phyloP scores from a whole-genome alignment of 2,888 invertebrate species.

The Capitulum mitella region DNA sequence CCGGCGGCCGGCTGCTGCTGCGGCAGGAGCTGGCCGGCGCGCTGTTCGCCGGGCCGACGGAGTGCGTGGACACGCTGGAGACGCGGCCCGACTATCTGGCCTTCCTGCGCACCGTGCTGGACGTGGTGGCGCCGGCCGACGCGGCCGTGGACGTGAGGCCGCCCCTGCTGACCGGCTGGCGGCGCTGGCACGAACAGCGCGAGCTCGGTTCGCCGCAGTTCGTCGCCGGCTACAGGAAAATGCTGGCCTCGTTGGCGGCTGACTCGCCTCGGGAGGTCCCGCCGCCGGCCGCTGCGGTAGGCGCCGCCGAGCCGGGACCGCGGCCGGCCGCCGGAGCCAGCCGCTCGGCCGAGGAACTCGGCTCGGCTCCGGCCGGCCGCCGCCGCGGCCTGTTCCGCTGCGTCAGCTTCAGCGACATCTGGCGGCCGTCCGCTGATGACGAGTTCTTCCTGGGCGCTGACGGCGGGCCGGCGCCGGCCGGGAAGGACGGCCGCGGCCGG shows the following conservation, averaged over 20 bases:
- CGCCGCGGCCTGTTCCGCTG: slow-evolving; percentile 11
- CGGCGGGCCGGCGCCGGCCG: neutral
- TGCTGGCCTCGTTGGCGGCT: neutral
- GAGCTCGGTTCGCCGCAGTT: neutral
- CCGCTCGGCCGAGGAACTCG: neutral
- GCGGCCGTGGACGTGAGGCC: no score
- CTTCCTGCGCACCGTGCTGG: neutral
- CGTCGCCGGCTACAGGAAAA: neutral
- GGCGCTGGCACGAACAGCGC: neutral
- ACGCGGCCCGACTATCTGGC: neutral
- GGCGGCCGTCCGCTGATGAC: neutral
- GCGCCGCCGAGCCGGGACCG: neutral
- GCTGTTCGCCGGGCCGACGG: neutral
- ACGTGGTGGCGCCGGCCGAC: neutral
- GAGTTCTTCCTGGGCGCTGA: neutral
- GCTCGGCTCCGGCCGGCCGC: neutral
- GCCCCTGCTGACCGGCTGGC: neutral
- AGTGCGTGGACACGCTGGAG: neutral
- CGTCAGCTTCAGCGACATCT: slow-evolving; percentile 20
- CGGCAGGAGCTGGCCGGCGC: neutral
- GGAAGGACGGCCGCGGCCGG: neutral
- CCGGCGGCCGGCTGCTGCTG: neutral
- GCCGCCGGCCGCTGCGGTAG: no score
- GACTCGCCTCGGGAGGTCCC: neutral
- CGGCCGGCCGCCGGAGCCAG: neutral